phyloP scores from a whole-genome alignment of 2,113 vertebrate genomes.

The Lycocorax pyrrhopterus region DNA sequence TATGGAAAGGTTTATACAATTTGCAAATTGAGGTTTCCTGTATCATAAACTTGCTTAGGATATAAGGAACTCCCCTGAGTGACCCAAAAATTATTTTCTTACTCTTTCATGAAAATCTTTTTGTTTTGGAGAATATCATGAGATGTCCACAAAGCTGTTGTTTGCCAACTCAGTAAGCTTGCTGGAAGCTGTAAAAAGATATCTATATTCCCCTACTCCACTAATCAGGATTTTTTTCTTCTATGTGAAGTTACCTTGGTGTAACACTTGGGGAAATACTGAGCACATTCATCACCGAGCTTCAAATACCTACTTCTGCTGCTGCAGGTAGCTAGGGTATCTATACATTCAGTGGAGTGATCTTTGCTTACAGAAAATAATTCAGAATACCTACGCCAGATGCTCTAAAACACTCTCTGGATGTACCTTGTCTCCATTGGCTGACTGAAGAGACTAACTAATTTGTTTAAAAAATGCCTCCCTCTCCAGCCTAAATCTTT shows the following conservation, averaged over 20 bases:
- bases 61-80: neutral
- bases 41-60: neutral
- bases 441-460: neutral
- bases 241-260: neutral
- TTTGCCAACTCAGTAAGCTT: neutral
- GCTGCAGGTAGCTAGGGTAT: neutral
- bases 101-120: neutral
- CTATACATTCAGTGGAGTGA: neutral
- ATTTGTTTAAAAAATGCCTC: neutral
- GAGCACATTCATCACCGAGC: neutral
- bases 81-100: neutral
- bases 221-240: neutral
- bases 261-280: neutral
- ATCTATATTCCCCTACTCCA: neutral
- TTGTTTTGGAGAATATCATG: neutral
- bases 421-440: neutral
- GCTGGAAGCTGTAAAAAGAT: neutral
- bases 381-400: neutral
- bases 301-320: neutral
- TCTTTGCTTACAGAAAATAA: neutral
- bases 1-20: neutral
- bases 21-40: neutral
- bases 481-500: neutral
- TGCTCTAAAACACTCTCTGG: neutral
- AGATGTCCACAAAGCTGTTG: neutral